Conservation (phyloP, 2,797 vertebrate genomes). For the Smutsia gigantea region DNA sequence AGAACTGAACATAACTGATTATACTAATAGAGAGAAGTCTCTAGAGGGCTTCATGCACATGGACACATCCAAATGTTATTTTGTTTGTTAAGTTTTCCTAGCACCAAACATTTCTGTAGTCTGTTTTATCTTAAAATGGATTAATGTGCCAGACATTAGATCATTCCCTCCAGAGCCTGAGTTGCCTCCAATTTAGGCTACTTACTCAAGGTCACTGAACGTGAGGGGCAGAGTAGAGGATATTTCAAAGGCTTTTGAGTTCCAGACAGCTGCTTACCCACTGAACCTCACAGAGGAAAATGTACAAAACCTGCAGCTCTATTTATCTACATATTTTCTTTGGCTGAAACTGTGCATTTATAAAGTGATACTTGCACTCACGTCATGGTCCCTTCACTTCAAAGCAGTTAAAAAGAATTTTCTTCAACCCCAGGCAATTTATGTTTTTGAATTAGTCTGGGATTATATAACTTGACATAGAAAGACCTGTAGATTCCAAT, state of each 20-base stretch:
- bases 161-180: conserved; percentile 31
- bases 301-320: conserved; percentile 34
- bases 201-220: conserved; percentile 62
- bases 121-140: neutral
- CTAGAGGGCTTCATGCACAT: neutral
- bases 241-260: conserved; percentile 51
- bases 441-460: conserved; percentile 30
- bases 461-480: neutral
- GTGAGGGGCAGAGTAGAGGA: neutral
- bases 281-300: conserved; percentile 43
- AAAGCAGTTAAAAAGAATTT: conserved; percentile 36
- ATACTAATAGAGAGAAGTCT: conserved; percentile 2
- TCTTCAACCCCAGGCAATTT: neutral
- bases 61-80: conserved; percentile 18
- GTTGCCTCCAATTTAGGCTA: conserved; percentile 4
- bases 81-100: conserved; percentile 33
- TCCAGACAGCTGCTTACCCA: conserved; percentile 53
- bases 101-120: neutral
- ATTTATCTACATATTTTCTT: conserved; percentile 61
- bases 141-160: neutral
- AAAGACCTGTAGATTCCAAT: neutral
- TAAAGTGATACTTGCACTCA: conserved; percentile 11
- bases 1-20: neutral
- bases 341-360: conserved; percentile 22
- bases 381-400: conserved; percentile 1